Evolutionary conservation across 1,140 invertebrate species (phyloP).

Genomic region (Conus ventricosus): DNA sequence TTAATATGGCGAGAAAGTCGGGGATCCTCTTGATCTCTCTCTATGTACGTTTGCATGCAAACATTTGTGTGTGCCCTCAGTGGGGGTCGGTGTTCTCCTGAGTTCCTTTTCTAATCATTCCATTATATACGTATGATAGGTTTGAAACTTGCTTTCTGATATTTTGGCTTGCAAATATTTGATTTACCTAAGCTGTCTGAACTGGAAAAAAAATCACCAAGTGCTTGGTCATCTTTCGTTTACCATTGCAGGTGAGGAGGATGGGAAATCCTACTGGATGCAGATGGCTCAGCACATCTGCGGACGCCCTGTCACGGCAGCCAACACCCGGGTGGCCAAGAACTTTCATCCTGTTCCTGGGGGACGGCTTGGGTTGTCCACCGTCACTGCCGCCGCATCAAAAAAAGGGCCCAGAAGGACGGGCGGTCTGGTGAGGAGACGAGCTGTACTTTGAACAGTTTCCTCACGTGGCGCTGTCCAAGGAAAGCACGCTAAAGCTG

Average conservation of each 20-base stretch:
- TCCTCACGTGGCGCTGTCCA: conserved; percentile 82
- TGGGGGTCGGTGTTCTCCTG: no score
- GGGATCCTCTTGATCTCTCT: no score
- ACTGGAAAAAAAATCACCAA: no score
- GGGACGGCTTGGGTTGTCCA: conserved; percentile 68
- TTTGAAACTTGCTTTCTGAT: no score
- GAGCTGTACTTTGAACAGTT: conserved; percentile 85
- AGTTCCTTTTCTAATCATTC: no score
- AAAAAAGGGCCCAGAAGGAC: conserved; percentile 82
- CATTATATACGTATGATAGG: no score
- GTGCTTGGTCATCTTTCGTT: no score
- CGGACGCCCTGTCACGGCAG: conserved; percentile 10
- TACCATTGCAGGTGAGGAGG: background rate
- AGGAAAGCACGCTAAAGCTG: conserved; percentile 75
- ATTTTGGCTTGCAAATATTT: no score
- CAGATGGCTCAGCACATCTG: conserved; percentile 29
- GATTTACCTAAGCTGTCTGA: no score
- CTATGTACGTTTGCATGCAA: no score
- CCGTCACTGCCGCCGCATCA: conserved; percentile 61
- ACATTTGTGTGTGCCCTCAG: no score
- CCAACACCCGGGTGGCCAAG: conserved; percentile 56
- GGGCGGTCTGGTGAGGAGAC: conserved; percentile 72
- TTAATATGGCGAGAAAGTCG: no score
- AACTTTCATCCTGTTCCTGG: conserved; percentile 66
- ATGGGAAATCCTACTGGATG: conserved; percentile 33